phyloP scores from a whole-genome alignment of 2,888 invertebrate genomes.

The Palloptera scutellata region DNA sequence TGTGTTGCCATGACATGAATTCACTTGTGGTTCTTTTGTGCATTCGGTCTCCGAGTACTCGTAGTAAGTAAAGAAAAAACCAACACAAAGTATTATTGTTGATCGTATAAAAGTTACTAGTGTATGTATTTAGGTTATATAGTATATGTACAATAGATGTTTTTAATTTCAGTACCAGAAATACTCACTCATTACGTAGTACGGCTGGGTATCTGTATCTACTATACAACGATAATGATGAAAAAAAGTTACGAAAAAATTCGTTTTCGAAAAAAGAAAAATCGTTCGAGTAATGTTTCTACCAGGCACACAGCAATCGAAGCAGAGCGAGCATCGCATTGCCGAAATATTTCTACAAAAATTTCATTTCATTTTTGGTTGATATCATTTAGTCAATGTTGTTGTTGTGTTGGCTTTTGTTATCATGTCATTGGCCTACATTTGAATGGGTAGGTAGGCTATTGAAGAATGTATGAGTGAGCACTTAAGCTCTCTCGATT shows the following conservation, averaged over 20 bases:
- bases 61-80: too few relatives aligned
- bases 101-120: not conserved
- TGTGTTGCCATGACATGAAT: slow-evolving; percentile 10
- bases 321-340: slow-evolving; percentile 4
- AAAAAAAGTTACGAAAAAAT: not conserved
- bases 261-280: slow-evolving; percentile 47
- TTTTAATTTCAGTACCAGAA: not conserved
- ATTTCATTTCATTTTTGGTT: not conserved
- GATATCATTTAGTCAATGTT: not conserved
- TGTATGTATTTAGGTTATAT: not conserved
- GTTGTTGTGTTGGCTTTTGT: not conserved
- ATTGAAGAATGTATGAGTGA: too few relatives aligned
- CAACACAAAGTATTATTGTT: too few relatives aligned
- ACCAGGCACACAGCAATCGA: slow-evolving; percentile 50
- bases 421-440: slow-evolving; percentile 8
- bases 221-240: slow-evolving; percentile 9
- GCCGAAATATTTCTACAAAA: slow-evolving; percentile 24
- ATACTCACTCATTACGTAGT: not conserved
- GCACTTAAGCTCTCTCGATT: too few relatives aligned
- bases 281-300: slow-evolving; percentile 52
- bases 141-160: not conserved
- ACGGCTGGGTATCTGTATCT: too few relatives aligned
- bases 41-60: too few relatives aligned
- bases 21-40: too few relatives aligned
- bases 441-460: not conserved